Evolutionary conservation across 2,113 vertebrate species (phyloP).

Genomic region (Notothenia coriiceps): DNA sequence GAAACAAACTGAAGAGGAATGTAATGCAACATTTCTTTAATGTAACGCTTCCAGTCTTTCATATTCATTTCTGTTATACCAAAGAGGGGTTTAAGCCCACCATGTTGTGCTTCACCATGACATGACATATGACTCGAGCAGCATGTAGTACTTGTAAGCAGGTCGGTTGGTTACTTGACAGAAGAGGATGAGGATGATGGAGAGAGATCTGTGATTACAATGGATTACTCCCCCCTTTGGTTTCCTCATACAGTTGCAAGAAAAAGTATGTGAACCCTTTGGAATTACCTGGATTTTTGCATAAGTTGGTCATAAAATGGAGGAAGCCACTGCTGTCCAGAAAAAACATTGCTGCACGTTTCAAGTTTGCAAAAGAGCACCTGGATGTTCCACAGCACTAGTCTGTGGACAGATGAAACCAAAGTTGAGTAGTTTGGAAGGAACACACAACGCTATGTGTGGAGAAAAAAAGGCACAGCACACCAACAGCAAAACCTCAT

Average conservation of each 20-base stretch:
- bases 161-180: slow-evolving; percentile 40
- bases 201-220: slow-evolving; percentile 51
- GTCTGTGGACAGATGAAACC: no score
- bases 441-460: no score
- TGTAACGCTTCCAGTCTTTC: slow-evolving; percentile 1
- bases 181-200: slow-evolving; percentile 34
- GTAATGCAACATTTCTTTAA: neutral
- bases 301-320: no score
- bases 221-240: slow-evolving; percentile 36
- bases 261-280: no score
- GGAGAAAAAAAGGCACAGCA: no score
- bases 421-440: no score
- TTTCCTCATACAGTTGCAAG: slow-evolving; percentile 18
- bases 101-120: slow-evolving; percentile 6
- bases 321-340: no score
- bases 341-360: no score
- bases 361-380: no score
- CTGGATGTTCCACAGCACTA: no score
- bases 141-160: slow-evolving; percentile 54
- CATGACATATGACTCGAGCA: slow-evolving; percentile 35
- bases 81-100: slow-evolving; percentile 25
- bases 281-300: no score
- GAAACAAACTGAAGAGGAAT: neutral
- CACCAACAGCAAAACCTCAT: no score
- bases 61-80: slow-evolving; percentile 37